Evolutionary conservation across 2,113 vertebrate species (phyloP), one percentile per base, ranked within the genome.

Genomic region (Drymodes brunneopygia): DNA sequence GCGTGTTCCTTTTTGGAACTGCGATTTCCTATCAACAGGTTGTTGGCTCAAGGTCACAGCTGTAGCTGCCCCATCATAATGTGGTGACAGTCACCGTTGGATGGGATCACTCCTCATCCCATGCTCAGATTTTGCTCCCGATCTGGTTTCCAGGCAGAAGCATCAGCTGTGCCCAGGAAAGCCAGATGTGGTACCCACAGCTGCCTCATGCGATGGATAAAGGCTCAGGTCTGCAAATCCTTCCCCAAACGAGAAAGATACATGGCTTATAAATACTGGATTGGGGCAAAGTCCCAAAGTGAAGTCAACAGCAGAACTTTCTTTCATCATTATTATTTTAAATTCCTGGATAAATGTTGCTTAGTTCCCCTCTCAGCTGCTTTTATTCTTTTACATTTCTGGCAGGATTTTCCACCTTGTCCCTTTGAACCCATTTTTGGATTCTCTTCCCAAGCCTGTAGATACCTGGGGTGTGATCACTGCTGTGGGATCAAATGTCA

Each of bases 11-110:
- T 24, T 64, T 44, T 12, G 53, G 21, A 77, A 45, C 11, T 58
- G n/a, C 0, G 0, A 31, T 29, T 21, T 62, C 54, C 40, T 61
- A 12, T 24, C 65, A 27, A 21, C 13, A 7, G 4, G 67, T 40
- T 36, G 21, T 22, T 20, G 7, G 58, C 48, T 53, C 4, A 2
- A 48, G 28, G 50, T 31, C 58, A 21, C 0, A 0, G 29, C 56
- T 8, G 15, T 10, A 33, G 48, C 51, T 81, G 73, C 36, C 54
- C 64, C 70, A 14, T 35, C 12, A 1, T 4, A 1, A 10, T 8
- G 38, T 1, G 4, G 33, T 65, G 61, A 23, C 40, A 42, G 45
- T 45, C 60, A 29, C 51, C 5, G 0, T 6, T 4, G 3, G 28
- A 15, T 4, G 1, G 47, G 25, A 56, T 42, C 57, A 4, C 25